Conservation (phyloP, 2,888 invertebrate genomes). For the Leptopilina myrica region DNA sequence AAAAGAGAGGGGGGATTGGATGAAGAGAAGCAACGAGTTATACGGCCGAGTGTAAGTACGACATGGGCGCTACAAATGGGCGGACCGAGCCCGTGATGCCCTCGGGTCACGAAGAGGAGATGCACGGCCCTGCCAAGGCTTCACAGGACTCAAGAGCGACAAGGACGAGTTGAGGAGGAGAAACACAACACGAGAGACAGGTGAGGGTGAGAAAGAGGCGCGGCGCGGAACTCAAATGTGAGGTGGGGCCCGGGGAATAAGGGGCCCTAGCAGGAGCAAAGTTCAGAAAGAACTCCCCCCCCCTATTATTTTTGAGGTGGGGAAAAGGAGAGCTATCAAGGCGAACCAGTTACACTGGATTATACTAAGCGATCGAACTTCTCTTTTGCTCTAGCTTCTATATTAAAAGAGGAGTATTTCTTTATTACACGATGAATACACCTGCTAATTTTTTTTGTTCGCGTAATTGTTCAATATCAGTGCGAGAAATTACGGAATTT, state of each 20-base stretch:
- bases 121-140: constrained; percentile 65
- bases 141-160: constrained; percentile 56
- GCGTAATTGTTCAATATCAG: not conserved
- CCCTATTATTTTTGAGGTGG: not conserved
- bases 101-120: constrained; percentile 70
- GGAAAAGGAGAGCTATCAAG: constrained; percentile 70
- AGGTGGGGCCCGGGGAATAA: constrained; percentile 43
- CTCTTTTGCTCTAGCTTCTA: constrained; percentile 39
- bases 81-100: constrained; percentile 70
- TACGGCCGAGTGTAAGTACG: constrained; percentile 49
- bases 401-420: constrained; percentile 55
- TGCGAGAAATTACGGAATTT: too few relatives aligned
- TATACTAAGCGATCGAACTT: constrained; percentile 73
- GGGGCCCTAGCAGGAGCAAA: constrained; percentile 53
- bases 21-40: constrained; percentile 6
- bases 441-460: constrained; percentile 47
- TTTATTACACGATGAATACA: constrained; percentile 55
- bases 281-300: constrained; percentile 45
- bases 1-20: not conserved
- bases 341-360: constrained; percentile 75
- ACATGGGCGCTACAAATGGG: constrained; percentile 75
- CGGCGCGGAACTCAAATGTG: constrained; percentile 40
- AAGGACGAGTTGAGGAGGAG: constrained; percentile 50
- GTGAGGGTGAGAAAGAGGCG: constrained; percentile 50
- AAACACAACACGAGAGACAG: constrained; percentile 44